Percentiles rank a stretch among this genome's conserved stretches.
Conservation (phyloP, 2,113 vertebrate genomes). For the Spea bombifrons region DNA sequence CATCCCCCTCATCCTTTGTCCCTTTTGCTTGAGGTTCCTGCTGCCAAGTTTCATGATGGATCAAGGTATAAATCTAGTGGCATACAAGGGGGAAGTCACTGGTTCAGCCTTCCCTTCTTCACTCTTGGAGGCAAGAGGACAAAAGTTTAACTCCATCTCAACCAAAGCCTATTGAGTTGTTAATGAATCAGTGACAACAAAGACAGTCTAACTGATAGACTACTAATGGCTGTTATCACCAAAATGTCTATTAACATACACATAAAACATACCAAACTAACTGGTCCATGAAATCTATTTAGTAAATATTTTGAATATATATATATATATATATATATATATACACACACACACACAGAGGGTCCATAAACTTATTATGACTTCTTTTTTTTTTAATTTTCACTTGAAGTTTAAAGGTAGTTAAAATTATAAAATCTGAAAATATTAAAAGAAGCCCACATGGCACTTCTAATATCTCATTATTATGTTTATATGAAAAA, state of each 20-base stretch:
- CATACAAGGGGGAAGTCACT: slow-evolving; percentile 43
- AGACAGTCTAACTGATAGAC: not conserved
- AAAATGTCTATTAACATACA: not conserved
- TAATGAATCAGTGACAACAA: slow-evolving; percentile 26
- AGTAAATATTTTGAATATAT: too few species aligned
- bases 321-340: too few species aligned
- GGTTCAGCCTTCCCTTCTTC: slow-evolving; percentile 5
- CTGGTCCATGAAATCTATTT: too few species aligned
- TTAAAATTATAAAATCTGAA: too few species aligned
- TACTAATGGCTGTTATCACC: not conserved
- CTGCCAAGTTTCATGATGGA: slow-evolving; percentile 61
- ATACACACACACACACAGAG: too few species aligned
- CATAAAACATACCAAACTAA: too few species aligned
- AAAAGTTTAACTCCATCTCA: slow-evolving; percentile 32
- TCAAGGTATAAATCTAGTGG: slow-evolving; percentile 63
- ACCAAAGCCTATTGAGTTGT: slow-evolving; percentile 26
- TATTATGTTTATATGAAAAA: too few species aligned
- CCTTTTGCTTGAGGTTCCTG: slow-evolving; percentile 53
- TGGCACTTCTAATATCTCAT: too few species aligned
- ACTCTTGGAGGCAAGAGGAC: slow-evolving; percentile 18
- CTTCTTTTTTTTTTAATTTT: too few species aligned
- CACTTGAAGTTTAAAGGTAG: too few species aligned
- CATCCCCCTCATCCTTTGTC: slow-evolving; percentile 56
- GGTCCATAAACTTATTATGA: too few species aligned
- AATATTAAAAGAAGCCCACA: too few species aligned